Evolutionary conservation across 2,113 vertebrate genomes (phyloP).

Genomic region (Megaleporinus macrocephalus): DNA sequence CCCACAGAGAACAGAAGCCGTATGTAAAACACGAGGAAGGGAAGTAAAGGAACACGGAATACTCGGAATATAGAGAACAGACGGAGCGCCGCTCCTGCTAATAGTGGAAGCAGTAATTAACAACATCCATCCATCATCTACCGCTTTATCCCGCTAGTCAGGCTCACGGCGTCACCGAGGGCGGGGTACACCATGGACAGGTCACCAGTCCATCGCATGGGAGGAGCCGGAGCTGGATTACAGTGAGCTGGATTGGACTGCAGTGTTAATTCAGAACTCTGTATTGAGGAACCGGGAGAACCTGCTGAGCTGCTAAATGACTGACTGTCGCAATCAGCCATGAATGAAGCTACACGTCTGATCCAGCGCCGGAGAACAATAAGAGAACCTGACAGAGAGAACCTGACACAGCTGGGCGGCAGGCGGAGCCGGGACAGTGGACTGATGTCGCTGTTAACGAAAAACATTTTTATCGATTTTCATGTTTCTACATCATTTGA

Average conservation of each 20-base stretch:
- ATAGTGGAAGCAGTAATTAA: no score
- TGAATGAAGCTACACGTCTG: slow-evolving; percentile 33
- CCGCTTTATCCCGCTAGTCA: no score
- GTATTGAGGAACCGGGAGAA: neutral
- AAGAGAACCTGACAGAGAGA: neutral
- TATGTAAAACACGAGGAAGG: slow-evolving; percentile 58
- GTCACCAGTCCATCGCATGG: no score
- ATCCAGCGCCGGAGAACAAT: neutral
- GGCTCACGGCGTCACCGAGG: no score
- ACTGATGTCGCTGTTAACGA: no score
- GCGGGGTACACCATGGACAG: no score
- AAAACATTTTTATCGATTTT: no score
- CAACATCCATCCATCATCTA: no score
- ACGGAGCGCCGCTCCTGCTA: neutral
- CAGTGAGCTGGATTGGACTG: no score
- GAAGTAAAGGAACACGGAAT: neutral
- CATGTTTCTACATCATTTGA: no score
- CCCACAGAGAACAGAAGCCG: slow-evolving; percentile 57
- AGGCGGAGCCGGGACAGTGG: no score
- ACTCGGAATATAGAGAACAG: neutral
- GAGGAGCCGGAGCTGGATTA: no score
- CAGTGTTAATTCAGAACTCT: slow-evolving; percentile 14
- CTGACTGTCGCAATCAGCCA: slow-evolving; percentile 65
- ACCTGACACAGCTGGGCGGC: neutral
- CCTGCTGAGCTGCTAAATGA: slow-evolving; percentile 60